These are phyloP conservation scores for Myotis davidii DNA, from an alignment of 2,113 vertebrate genomes.

Conservation along the genomic window DNA sequence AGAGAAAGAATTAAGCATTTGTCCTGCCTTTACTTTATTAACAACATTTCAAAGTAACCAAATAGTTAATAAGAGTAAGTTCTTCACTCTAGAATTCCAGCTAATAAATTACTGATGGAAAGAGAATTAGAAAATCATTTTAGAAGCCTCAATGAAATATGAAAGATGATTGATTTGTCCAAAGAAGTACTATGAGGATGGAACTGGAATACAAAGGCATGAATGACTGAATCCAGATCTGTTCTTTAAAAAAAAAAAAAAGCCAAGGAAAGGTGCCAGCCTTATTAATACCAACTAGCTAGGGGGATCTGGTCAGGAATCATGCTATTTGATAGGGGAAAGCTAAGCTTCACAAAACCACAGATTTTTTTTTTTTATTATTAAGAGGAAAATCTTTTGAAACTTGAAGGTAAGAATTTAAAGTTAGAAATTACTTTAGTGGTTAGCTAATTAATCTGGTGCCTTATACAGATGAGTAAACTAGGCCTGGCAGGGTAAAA, in stretches of 20 bases:
- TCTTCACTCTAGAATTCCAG: background rate
- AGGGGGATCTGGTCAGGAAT: background rate
- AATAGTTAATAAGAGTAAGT: background rate
- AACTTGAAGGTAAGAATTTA: background rate
- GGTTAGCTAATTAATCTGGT: background rate
- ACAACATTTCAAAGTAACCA: background rate
- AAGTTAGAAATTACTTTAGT: background rate
- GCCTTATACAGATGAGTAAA: background rate
- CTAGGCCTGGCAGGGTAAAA: background rate
- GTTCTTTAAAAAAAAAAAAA: background rate
- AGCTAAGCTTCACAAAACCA: background rate
- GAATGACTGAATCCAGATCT: background rate
- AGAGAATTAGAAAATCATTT: constrained; percentile 10
- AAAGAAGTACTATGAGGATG: background rate
- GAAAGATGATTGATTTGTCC: background rate
- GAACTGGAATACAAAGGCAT: background rate
- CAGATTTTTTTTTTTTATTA: background rate
- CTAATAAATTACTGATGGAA: background rate
- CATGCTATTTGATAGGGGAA: background rate
- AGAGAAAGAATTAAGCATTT: background rate
- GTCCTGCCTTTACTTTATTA: background rate
- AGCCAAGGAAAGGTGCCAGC: background rate
- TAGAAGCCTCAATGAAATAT: background rate
- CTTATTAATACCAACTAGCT: background rate
- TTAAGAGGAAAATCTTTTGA: background rate